Conservation (phyloP, 2,797 vertebrate species). For the Novumbra hubbsi region DNA sequence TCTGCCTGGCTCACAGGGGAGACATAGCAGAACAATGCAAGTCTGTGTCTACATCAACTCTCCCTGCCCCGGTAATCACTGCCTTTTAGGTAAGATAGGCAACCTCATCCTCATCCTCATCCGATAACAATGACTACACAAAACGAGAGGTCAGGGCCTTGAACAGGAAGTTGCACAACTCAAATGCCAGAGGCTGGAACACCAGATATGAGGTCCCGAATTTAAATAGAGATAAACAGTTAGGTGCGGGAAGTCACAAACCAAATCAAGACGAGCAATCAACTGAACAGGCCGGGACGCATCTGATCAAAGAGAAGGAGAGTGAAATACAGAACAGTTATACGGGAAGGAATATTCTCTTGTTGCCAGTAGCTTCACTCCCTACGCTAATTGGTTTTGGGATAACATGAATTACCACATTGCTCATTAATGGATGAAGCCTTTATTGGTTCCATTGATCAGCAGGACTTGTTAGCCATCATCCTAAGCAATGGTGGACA, state of each 20-base stretch:
- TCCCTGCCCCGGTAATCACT: neutral
- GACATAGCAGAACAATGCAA: neutral
- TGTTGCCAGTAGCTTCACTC: slow-evolving; percentile 75
- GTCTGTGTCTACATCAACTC: neutral
- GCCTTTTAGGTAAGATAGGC: slow-evolving; percentile 45
- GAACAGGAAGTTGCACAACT: slow-evolving; percentile 20
- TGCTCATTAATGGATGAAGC: slow-evolving; percentile 99
- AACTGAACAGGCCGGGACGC: neutral
- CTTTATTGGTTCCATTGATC: slow-evolving; percentile 99
- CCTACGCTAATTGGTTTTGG: slow-evolving; percentile 94
- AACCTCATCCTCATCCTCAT: slow-evolving; percentile 50
- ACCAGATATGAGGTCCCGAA: neutral
- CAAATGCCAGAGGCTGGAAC: neutral
- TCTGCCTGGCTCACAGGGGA: slow-evolving; percentile 18
- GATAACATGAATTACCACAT: slow-evolving; percentile 99
- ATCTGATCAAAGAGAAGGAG: slow-evolving; percentile 42
- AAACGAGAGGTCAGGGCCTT: slow-evolving; percentile 14
- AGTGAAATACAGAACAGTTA: slow-evolving; percentile 63
- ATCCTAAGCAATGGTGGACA: slow-evolving; percentile 98
- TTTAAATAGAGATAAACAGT: neutral
- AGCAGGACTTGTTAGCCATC: slow-evolving; percentile 95
- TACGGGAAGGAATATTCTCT: slow-evolving; percentile 68
- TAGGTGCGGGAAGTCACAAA: neutral
- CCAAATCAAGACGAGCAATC: neutral
- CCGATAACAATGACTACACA: slow-evolving; percentile 16